Evolutionary conservation across 2,797 vertebrate species (phyloP), one percentile per base, ranked within the genome.

Genomic region (Molossus molossus): DNA sequence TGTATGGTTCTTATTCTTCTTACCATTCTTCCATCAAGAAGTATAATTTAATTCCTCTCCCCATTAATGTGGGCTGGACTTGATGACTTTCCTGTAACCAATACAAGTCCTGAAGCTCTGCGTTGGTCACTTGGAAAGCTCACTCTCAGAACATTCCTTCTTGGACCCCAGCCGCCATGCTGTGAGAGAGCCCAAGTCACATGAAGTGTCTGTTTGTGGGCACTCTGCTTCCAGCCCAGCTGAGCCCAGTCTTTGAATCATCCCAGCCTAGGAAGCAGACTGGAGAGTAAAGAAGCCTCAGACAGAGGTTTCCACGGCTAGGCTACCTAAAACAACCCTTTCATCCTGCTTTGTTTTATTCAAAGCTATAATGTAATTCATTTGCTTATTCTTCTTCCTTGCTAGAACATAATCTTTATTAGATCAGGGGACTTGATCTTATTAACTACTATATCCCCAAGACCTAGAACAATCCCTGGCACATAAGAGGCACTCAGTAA

Each of bases 291-390:
- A 58, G 55, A 53, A n/a, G 3, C 6, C 67, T 33, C 5, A 79
- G 15, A 50, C 11, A 75, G 53, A 86, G 23, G 53, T 82, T 79
- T 75, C 45, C 62, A 13, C 60, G 33, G 76, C 23, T n/a, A 62
- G 14, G 20, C 55, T 60, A 6, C 64, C 60, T 65, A 76, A 91
- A 95, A 60, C 3, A 60, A 27, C 14, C 50, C 13, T 25, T 9
- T 87, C 69, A 50, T 37, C 27, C 70, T 87, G 87, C 80, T 48
- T 69, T 80, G 53, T 82, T 93, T 84, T 57, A 80, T 25, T 81
- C 75, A 23, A 15, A 65, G 33, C 45, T 70, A 84, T 50, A 55
- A 75, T 15, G n/a, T 29, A 50, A 58, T 73, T 87, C 75, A 60
- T 50, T 67, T 58, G 6, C 57, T 88, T 83, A 58, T 76, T 83